Evolutionary conservation across 1,140 invertebrate genomes (phyloP), one percentile per base, ranked within the genome.

Genomic region (Drosophila azteca): DNA sequence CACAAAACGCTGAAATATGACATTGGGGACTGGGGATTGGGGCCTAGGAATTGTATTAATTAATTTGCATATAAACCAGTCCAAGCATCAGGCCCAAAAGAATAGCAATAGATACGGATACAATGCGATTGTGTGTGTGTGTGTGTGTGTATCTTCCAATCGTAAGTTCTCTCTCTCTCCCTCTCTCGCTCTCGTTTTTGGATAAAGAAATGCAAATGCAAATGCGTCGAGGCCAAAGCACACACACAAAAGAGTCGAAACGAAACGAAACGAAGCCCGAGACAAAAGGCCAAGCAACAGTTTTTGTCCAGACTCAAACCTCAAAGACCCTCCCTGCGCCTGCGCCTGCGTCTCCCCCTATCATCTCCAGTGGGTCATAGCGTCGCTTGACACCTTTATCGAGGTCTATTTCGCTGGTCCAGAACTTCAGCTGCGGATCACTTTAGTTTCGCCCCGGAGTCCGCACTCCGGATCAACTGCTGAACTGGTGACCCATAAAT

Each of bases 11-110:
- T 71, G 67, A 71, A 71, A 61, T 71, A 71, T 71, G 68, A 61
- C 68, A 52, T 71, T 61, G 49, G 49, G 35, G 4, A 70, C 66
- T 5, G 24, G 24, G 24, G 4, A 26, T 26, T 20, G 17, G 24
- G 5, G 24, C 61, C 43, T 53, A 49, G 66, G 17, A 71, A 58
- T 69, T 49, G 67, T 69, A 70, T 70, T 70, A 70, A 69, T 58
- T 70, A 69, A 70, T 70, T 70, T 70, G 65, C 67, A 70, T 70
- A 70, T 58, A 70, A 70, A 70, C 67, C 67, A 70, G 67, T 70
- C 35, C 20, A 50, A 58, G 17, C 63, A 55, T 8, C 59, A n/a
- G 24, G 31, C 29, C 26, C 15, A 35, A 52, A 52, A 52, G 46
- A 17, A 24, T 35, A 29, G 8, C 57, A 24, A 1, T 6, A 13